Conservation (phyloP, 2,113 vertebrate species). For the Scophthalmus maximus region DNA sequence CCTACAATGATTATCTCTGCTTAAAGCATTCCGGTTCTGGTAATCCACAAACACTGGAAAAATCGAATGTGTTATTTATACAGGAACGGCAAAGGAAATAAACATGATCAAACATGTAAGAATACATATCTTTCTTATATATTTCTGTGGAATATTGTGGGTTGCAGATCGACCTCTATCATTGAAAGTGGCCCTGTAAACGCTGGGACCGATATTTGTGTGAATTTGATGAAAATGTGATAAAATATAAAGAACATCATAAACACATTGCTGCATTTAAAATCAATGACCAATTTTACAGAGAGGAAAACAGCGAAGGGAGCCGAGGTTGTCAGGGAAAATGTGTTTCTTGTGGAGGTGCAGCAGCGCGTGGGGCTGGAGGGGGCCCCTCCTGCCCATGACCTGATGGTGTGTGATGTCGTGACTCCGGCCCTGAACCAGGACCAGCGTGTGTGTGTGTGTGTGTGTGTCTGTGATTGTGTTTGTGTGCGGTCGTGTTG, state of each 20-base stretch:
- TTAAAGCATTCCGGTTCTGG: too few species aligned
- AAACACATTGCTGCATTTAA: background rate
- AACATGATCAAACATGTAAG: background rate
- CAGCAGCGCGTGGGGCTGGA: too few species aligned
- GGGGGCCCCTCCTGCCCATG: background rate
- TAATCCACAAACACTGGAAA: too few species aligned
- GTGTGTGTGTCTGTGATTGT: background rate
- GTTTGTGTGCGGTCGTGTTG: conserved; percentile 2
- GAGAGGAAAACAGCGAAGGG: background rate
- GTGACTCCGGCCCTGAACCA: background rate
- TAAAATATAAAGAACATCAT: background rate
- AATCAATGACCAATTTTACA: background rate
- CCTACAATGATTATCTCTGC: too few species aligned
- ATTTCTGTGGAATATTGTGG: too few species aligned
- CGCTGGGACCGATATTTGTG: too few species aligned
- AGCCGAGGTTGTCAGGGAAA: too few species aligned
- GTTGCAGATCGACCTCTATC: too few species aligned
- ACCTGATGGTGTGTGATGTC: background rate
- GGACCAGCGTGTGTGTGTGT: background rate
- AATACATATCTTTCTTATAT: too few species aligned
- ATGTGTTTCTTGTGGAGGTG: too few species aligned
- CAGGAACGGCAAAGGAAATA: background rate
- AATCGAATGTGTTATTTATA: too few species aligned
- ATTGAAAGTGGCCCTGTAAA: too few species aligned
- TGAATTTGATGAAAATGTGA: background rate